phyloP scores from a whole-genome alignment of 2,797 vertebrate species.

The Otolemur crassicaudatus region DNA sequence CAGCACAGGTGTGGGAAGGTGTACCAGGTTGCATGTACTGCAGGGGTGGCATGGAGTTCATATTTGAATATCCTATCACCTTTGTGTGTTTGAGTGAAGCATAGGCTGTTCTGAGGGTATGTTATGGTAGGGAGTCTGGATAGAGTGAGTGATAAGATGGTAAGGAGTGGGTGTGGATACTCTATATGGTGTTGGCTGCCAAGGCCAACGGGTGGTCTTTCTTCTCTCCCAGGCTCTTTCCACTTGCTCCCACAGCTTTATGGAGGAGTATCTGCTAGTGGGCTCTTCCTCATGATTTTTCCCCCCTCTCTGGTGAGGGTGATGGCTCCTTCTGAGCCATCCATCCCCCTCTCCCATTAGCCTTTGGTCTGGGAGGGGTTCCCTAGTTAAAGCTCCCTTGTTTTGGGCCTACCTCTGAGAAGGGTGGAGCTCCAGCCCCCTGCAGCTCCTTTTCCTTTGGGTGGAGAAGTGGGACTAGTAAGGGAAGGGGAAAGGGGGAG shows the following conservation, averaged over 20 bases:
- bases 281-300: neutral
- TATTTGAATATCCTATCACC: neutral
- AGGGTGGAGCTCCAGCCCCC: constrained; percentile 77
- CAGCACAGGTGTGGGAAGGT: neutral
- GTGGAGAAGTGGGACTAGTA: constrained; percentile 52
- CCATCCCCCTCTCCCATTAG: neutral
- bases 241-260: neutral
- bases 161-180: neutral
- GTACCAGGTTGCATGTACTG: neutral
- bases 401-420: constrained; percentile 41
- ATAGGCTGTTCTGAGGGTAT: neutral
- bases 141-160: neutral
- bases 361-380: neutral
- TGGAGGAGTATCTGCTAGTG: constrained; percentile 21
- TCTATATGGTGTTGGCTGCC: neutral
- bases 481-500: constrained; percentile 71
- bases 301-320: neutral
- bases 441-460: constrained; percentile 77
- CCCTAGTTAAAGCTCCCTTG: constrained; percentile 21
- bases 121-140: neutral
- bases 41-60: neutral
- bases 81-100: neutral
- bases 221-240: neutral
- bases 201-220: neutral
- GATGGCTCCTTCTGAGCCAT: neutral